phyloP scores from a whole-genome alignment of 2,113 vertebrate species.

The Rhombomys opimus region DNA sequence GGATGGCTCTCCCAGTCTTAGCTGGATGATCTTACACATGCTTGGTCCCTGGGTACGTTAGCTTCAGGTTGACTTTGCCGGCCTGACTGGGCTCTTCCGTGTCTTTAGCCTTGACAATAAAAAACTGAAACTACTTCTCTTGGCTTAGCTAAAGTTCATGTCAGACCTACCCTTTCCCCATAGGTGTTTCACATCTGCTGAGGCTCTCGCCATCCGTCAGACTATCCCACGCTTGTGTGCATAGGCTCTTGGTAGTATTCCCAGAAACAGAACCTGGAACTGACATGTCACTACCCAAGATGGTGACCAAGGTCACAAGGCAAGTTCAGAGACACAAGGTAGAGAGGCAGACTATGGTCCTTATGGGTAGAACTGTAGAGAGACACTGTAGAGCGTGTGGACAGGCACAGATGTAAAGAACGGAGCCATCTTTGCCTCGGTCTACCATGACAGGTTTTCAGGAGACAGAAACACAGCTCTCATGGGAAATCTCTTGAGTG shows the following conservation, averaged over 20 bases:
- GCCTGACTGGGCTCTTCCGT: too few species aligned
- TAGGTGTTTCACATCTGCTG: not conserved
- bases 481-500: not conserved
- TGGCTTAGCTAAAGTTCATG: not conserved
- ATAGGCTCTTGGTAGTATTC: not conserved
- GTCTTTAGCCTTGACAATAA: not conserved
- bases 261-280: not conserved
- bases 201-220: not conserved
- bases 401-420: not conserved
- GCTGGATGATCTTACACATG: not conserved
- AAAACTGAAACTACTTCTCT: not conserved
- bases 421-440: not conserved
- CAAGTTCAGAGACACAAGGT: not conserved
- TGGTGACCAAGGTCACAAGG: not conserved
- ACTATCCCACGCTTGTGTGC: not conserved
- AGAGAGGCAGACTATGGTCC: not conserved
- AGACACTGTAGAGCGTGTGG: not conserved
- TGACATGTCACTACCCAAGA: not conserved
- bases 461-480: constrained; percentile 28
- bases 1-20: not conserved
- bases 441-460: not conserved
- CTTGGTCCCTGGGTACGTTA: not conserved
- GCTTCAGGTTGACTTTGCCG: not conserved
- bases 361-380: not conserved
- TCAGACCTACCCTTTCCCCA: not conserved